Conservation (phyloP, 2,797 vertebrate species). For the Rhinoraja longicauda region DNA sequence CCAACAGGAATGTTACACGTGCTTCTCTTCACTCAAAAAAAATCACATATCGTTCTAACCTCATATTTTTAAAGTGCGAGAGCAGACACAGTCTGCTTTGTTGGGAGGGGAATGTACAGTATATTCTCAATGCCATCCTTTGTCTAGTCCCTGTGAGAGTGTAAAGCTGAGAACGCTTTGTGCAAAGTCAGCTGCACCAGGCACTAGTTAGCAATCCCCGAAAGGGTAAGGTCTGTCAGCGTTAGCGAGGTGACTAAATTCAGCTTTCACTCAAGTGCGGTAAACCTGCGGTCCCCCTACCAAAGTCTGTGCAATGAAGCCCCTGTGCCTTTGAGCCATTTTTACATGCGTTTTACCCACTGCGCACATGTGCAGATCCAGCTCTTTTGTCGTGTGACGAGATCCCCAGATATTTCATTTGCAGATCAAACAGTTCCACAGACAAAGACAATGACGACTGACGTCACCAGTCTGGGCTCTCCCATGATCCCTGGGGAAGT, state of each 20-base stretch:
- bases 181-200: not conserved
- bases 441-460: not conserved
- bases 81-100: constrained; percentile 6
- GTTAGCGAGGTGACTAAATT: not conserved
- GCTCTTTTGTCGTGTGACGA: not conserved
- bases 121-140: not conserved
- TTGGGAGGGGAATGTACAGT: constrained; percentile 5
- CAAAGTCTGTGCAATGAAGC: not conserved
- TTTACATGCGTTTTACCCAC: not conserved
- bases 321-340: not conserved
- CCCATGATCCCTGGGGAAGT: not conserved
- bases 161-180: not conserved
- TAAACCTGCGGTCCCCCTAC: not conserved
- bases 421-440: not conserved
- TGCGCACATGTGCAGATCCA: not conserved
- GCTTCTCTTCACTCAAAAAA: not conserved
- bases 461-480: not conserved
- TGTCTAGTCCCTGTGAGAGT: not conserved
- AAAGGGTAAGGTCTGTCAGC: not conserved
- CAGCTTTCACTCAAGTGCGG: not conserved
- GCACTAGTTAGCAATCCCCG: not conserved
- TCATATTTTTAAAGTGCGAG: not conserved
- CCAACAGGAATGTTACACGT: not conserved
- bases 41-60: not conserved
- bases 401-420: not conserved